Base-by-base conservation (phyloP, 2,888 invertebrate species). In the Orchesella flavescens region DNA sequence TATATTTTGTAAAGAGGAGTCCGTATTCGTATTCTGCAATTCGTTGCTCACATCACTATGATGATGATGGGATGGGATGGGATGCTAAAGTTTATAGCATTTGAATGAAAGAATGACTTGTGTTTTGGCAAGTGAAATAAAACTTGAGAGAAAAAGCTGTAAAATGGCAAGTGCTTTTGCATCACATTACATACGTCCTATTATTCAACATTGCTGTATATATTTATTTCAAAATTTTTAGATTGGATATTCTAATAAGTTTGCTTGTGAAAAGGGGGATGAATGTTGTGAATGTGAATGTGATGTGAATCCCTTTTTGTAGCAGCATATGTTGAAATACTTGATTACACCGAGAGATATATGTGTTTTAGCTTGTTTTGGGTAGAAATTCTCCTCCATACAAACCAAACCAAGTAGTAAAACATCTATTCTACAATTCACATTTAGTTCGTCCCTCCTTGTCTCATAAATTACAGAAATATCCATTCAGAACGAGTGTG, bases 401-500 rank as follows among this genome's bases (percentile, higher is more conserved):
- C 34, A 34, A 34, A 34, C 34, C 34, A 34, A 2, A 7, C 34
- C 34, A 34, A 4, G 34, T 34, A 34, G 34, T 34, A 34, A 34
- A 34, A 34, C 34, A 34, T 34, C 34, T 72, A 72, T 43, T 34
- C 34, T 72, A 72, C 55, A 78, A 78, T 78, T 78, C 71, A 71
- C 78, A 78, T 78, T 78, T 46, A 17, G 57, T 69, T 57, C 77
- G 77, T 77, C 77, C 78, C 78, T 71, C 49, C 71, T 49, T 78
- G 78, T 78, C 78, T 46, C 78, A 78, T 78, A 78, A 78, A 78
- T 78, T 78, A 78, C 71, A 13, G 66, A 63, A 78, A 78, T 34
- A 71, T 71, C 69, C 77, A 61, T 23, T 17, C 23, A 46, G 63
- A 34, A 57, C 46, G 17, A 53, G 10, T 9, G 10, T 9, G 21